These are phyloP conservation scores for Marasmarcha lunaedactyla DNA, from an alignment of 2,888 invertebrate species.

Conservation along the genomic window DNA sequence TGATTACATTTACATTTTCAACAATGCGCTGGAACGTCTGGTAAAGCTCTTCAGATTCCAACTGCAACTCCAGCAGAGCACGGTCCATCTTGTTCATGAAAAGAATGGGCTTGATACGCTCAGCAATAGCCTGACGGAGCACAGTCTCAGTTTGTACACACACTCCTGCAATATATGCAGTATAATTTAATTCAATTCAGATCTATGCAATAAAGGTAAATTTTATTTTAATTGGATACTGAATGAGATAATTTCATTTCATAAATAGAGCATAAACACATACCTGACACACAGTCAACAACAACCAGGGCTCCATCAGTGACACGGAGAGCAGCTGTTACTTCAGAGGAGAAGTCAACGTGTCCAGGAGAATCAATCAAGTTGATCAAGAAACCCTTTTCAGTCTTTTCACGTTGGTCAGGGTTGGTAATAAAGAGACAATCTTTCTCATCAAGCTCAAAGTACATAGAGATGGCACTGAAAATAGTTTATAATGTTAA, in stretches of 20 bases:
- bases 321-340: slow-evolving; percentile 99
- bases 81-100: slow-evolving; percentile 99
- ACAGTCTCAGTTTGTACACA: slow-evolving; percentile 99
- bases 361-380: slow-evolving; percentile 99
- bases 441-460: slow-evolving; percentile 96
- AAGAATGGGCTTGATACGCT: slow-evolving; percentile 99
- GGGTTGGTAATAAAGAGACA: slow-evolving; percentile 90
- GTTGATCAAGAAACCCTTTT: slow-evolving; percentile 98
- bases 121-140: slow-evolving; percentile 98
- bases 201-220: slow-evolving; percentile 10
- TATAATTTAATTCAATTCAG: not conserved
- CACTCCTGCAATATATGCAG: slow-evolving; percentile 77
- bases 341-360: slow-evolving; percentile 99
- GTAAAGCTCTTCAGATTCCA: slow-evolving; percentile 96
- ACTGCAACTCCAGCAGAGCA: slow-evolving; percentile 95
- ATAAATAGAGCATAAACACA: slow-evolving; percentile 19
- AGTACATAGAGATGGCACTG: slow-evolving; percentile 99
- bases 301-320: slow-evolving; percentile 99
- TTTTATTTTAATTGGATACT: slow-evolving; percentile 5
- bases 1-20: slow-evolving; percentile 99
- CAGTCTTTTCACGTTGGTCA: slow-evolving; percentile 90
- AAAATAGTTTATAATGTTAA: slow-evolving; percentile 7
- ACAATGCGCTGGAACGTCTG: slow-evolving; percentile 99
- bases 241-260: slow-evolving; percentile 14
- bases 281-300: slow-evolving; percentile 99